Base-by-base conservation (phyloP, 2,888 invertebrate genomes). In the Zaprionus bogoriensis region DNA sequence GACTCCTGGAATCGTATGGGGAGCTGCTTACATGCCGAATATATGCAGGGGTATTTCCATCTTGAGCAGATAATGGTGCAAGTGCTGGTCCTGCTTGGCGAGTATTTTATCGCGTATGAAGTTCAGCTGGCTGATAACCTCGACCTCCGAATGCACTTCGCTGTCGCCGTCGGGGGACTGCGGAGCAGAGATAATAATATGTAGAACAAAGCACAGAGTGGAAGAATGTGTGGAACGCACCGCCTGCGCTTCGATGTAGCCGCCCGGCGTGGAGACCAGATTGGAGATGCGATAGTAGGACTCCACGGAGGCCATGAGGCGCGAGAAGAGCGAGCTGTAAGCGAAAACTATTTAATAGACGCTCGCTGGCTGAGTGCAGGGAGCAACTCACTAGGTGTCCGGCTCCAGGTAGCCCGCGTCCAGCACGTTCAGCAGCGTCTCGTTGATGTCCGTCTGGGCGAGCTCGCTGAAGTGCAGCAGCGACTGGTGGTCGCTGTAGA, bases 1-100 rank as follows among this genome's bases (percentile, higher is more conserved):
- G 4, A 17, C n/a, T 14, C 14, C 2, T 12, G 6, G 14, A 1
- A n/a, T 12, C 23, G n/a, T 1, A 4, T 39, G 0, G 5, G 23
- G 14, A 17, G 9, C 4, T 57, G 92, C 94, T 92, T 90, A 96
- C 96, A 97, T 96, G 88, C 97, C 97, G 89, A 96, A 97, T 30
- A 96, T 92, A 80, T 96, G 96, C 87, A 96, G 93, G n/a, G 95
- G 94, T 79, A 97, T 96, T 83, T 96, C 95, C 80, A 95, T 92
- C 47, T 93, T 91, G 39, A 93, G 92, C 47, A 97, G 91, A 91
- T 96, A 95, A 63, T 92, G 92, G 74, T 91, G 94, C 36, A 95
- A 90, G 67, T 93, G 92, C 5, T 92, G 91, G 87, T 95, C 95
- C 79, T 92, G 91, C 39, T 93, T 93, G 69, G 93, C 92, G 57